phyloP scores from a whole-genome alignment of 2,113 vertebrate species.

The Indicator maculatus region DNA sequence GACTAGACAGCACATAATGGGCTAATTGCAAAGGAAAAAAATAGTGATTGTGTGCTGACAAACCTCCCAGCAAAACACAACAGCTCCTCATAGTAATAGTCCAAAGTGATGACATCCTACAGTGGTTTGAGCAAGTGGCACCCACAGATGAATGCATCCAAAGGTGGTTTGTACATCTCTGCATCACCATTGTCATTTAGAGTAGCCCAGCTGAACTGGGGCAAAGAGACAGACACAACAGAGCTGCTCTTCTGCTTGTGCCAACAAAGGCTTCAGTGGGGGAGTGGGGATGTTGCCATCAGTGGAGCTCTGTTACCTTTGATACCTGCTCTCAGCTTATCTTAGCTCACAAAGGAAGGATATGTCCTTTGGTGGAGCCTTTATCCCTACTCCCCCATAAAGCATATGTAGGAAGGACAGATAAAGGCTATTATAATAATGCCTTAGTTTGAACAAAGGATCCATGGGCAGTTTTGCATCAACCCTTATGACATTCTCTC shows the following conservation, averaged over 20 bases:
- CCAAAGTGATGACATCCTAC: not conserved
- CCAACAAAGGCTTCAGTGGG: not conserved
- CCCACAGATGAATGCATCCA: not conserved
- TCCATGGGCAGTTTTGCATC: not conserved
- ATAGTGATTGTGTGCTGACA: not conserved
- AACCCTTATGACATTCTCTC: not conserved
- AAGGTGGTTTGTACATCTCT: not conserved
- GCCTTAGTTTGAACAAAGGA: not conserved
- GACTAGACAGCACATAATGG: not conserved
- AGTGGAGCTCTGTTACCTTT: not conserved
- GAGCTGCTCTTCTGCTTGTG: not conserved
- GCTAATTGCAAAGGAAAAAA: constrained; percentile 18
- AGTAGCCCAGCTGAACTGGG: not conserved
- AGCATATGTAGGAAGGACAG: not conserved
- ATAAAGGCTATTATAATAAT: not conserved
- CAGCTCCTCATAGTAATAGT: not conserved
- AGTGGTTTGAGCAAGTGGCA: not conserved
- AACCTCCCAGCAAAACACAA: not conserved
- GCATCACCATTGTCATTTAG: not conserved
- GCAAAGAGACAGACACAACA: not conserved
- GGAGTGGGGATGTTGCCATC: not conserved
- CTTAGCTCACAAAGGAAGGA: not conserved
- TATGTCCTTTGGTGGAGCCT: not conserved
- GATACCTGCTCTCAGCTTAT: not conserved
- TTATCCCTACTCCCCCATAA: not conserved